Conservation (phyloP, 2,113 vertebrate species). For the Australoheros scitulus region DNA sequence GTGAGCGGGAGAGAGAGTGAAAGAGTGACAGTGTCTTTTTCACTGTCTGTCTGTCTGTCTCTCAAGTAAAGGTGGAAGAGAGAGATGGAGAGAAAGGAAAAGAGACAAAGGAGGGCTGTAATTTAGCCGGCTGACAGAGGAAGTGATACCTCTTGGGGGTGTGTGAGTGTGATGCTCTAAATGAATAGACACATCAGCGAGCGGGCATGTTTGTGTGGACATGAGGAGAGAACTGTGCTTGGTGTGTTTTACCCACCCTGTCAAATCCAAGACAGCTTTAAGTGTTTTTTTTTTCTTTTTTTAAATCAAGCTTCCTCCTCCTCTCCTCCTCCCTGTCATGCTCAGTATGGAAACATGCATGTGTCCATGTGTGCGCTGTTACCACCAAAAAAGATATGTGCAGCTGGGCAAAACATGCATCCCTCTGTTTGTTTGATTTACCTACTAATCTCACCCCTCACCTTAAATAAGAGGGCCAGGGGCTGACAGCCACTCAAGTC, state of each 20-base stretch:
- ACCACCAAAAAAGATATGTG: constrained; percentile 4
- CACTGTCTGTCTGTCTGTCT: constrained; percentile 46
- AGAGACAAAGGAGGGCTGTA: constrained; percentile 76
- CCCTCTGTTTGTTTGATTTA: not conserved
- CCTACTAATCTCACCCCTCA: not conserved
- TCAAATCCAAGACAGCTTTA: constrained; percentile 72
- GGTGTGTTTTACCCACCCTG: constrained; percentile 66
- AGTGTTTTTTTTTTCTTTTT: too few relatives aligned
- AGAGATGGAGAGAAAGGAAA: constrained; percentile 32
- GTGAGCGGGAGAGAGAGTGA: constrained; percentile 10
- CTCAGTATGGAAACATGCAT: not conserved
- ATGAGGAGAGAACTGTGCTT: constrained; percentile 50
- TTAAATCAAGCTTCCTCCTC: constrained; percentile 79
- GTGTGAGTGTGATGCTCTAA: constrained; percentile 89
- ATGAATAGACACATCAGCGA: constrained; percentile 88
- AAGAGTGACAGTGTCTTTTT: constrained; percentile 19
- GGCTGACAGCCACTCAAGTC: not conserved
- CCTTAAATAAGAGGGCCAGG: too few relatives aligned
- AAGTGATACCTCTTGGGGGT: constrained; percentile 88
- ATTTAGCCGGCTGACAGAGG: constrained; percentile 86
- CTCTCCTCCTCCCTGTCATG: constrained; percentile 85
- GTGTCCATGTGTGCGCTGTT: not conserved
- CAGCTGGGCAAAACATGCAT: not conserved
- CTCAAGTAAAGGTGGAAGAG: constrained; percentile 43
- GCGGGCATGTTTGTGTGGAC: constrained; percentile 58